phyloP scores from a whole-genome alignment of 2,113 vertebrate genomes.

The Clupea harengus region DNA sequence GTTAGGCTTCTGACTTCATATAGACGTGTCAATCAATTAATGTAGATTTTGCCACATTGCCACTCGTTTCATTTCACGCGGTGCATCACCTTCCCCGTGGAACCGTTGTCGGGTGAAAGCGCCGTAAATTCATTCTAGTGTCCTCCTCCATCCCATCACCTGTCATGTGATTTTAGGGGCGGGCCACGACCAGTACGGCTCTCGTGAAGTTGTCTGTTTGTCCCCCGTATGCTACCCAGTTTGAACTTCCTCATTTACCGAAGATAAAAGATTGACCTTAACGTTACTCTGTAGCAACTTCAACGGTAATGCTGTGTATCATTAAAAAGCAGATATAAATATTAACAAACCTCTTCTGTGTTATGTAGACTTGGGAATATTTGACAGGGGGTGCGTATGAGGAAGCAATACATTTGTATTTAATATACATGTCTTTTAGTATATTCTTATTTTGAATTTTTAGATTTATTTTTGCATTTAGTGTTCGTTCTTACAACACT shows the following conservation, averaged over 20 bases:
- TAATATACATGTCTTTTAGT: too few species aligned
- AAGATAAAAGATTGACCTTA: not conserved
- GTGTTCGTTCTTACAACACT: too few species aligned
- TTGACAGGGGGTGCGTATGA: too few species aligned
- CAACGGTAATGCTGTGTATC: too few species aligned
- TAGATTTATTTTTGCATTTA: too few species aligned
- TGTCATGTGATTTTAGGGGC: slow-evolving; percentile 42
- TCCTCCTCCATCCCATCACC: slow-evolving; percentile 35
- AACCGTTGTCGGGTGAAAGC: not conserved
- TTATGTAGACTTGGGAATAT: too few species aligned
- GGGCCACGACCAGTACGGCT: not conserved
- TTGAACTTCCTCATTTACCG: not conserved
- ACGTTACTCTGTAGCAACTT: not conserved
- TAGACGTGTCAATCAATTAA: not conserved
- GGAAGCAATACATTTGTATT: too few species aligned
- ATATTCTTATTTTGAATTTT: too few species aligned
- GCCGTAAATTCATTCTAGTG: not conserved
- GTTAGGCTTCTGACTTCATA: not conserved
- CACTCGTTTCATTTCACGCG: not conserved
- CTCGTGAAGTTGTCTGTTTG: not conserved
- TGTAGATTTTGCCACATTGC: not conserved
- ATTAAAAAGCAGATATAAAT: too few species aligned
- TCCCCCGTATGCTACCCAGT: too few species aligned
- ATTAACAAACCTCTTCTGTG: too few species aligned
- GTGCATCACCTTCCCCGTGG: not conserved